A percentile compares a stretch with the other conserved stretches of the same genome.
Evolutionary conservation across 1,140 invertebrate genomes (phyloP).

Genomic region (Caenorhabditis elegans): DNA sequence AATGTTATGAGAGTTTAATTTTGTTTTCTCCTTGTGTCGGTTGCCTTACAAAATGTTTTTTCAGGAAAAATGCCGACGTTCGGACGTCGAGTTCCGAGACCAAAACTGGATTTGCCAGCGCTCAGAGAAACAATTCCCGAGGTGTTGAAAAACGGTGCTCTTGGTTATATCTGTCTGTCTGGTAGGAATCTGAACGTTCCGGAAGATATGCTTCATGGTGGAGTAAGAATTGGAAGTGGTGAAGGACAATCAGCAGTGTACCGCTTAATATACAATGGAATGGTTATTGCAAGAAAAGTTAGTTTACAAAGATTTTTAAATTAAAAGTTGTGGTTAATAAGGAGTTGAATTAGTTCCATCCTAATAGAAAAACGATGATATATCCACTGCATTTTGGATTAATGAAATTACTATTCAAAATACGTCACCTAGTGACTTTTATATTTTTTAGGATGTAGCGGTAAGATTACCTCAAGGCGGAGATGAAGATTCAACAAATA

Average conservation of each 20-base stretch:
- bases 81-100: neutral
- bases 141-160: neutral
- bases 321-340: too few relatives aligned
- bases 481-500: neutral
- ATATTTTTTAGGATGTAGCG: neutral
- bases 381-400: too few relatives aligned
- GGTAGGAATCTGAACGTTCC: neutral
- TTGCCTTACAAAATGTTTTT: too few relatives aligned
- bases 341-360: too few relatives aligned
- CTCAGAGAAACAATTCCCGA: neutral
- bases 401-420: too few relatives aligned
- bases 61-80: too few relatives aligned
- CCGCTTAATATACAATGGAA: neutral
- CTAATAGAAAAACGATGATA: too few relatives aligned
- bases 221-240: neutral
- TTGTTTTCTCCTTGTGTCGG: too few relatives aligned
- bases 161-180: neutral
- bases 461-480: neutral
- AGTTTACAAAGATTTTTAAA: neutral
- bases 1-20: too few relatives aligned
- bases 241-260: neutral
- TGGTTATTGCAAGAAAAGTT: constrained; percentile 4
- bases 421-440: too few relatives aligned
- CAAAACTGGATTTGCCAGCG: neutral
- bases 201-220: neutral